These are phyloP conservation scores for Zapus hudsonius DNA, from an alignment of 2,113 vertebrate species.

Conservation along the genomic window DNA sequence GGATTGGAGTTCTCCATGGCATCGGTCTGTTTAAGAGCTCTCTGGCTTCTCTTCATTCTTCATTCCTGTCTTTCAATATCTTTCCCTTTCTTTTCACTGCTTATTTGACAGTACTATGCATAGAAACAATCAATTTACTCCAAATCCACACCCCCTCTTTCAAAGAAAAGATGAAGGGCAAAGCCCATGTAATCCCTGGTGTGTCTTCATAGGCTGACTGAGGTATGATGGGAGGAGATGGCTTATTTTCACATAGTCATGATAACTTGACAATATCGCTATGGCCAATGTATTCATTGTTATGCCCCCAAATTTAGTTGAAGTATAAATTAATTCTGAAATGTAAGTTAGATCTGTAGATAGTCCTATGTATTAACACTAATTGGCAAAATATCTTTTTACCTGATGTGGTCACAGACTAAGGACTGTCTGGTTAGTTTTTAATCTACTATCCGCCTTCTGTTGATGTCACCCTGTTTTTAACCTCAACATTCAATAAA, in stretches of 20 bases:
- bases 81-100: not conserved
- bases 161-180: no score
- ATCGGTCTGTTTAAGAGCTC: not conserved
- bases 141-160: accelerated
- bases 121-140: not conserved
- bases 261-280: not conserved
- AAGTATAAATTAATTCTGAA: conserved; percentile 13
- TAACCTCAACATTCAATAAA: conserved; percentile 36
- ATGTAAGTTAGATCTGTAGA: not conserved
- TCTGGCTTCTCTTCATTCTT: not conserved
- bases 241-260: not conserved
- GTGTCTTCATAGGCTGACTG: not conserved
- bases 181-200: not conserved
- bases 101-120: not conserved
- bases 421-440: conserved; percentile 30
- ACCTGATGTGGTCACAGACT: not conserved
- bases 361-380: not conserved
- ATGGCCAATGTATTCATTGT: not conserved
- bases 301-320: not conserved
- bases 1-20: not conserved
- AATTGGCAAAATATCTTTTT: not conserved
- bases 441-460: conserved; percentile 51
- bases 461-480: conserved; percentile 8
- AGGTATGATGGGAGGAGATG: not conserved
- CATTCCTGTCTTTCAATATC: not conserved